Evolutionary conservation across 2,113 vertebrate genomes (phyloP).

Genomic region (Festucalex cinctus): DNA sequence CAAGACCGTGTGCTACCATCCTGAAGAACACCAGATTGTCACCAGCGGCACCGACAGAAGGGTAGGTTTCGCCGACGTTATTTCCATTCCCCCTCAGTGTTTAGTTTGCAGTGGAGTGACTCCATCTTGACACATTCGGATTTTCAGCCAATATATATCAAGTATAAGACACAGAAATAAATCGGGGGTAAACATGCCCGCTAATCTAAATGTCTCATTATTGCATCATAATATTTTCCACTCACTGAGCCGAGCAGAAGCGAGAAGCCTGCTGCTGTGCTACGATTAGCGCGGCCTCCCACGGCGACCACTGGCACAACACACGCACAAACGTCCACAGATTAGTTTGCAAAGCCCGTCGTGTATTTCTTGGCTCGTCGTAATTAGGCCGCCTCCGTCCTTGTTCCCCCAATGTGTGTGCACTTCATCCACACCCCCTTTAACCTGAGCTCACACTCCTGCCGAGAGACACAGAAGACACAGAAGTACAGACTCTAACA

Average conservation of each 20-base stretch:
- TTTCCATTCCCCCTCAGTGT: not conserved
- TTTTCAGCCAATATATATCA: not conserved
- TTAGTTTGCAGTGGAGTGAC: not conserved
- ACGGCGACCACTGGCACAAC: conserved; percentile 17
- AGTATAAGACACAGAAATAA: not conserved
- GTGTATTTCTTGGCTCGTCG: conserved; percentile 34
- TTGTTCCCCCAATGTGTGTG: conserved; percentile 27
- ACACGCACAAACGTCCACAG: conserved; percentile 1
- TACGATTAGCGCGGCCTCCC: conserved; percentile 14
- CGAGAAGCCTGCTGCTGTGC: conserved; percentile 12
- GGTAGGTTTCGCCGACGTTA: conserved; percentile 54
- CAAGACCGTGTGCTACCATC: conserved; percentile 83
- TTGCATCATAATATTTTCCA: conserved; percentile 34
- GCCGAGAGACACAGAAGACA: not conserved
- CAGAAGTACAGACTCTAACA: too few species aligned
- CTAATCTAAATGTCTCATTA: conserved; percentile 20
- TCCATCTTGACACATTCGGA: too few species aligned
- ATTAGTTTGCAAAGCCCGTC: conserved; percentile 28
- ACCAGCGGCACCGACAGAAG: conserved; percentile 85
- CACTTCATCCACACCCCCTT: conserved; percentile 20
- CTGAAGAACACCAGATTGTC: conserved; percentile 85
- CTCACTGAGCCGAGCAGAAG: conserved; percentile 9
- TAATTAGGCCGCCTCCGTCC: conserved; percentile 29
- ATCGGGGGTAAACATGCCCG: conserved; percentile 1
- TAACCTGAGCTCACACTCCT: conserved; percentile 15